phyloP scores from a whole-genome alignment of 2,113 vertebrate genomes.

The Sceloporus tristichus region DNA sequence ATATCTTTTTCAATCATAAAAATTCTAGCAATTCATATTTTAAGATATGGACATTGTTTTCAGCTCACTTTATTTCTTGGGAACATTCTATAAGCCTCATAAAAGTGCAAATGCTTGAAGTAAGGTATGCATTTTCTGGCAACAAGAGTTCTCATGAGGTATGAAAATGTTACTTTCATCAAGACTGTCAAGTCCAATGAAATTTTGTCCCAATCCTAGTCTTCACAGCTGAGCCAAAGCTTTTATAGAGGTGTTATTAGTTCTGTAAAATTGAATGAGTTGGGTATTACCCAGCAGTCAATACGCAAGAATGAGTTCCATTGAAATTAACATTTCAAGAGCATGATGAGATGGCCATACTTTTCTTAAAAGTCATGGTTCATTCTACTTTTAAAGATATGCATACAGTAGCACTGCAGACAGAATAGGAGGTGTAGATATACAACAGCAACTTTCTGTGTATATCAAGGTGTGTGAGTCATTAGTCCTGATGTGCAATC shows the following conservation, averaged over 20 bases:
- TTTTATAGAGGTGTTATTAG: not conserved
- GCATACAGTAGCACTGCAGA: not conserved
- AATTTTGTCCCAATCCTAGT: not conserved
- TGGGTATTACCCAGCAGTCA: not conserved
- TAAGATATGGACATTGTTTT: too few relatives aligned
- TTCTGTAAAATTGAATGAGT: not conserved
- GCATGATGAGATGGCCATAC: not conserved
- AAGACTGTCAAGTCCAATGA: too few relatives aligned
- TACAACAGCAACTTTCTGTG: not conserved
- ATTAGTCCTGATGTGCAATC: not conserved
- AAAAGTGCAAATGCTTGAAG: too few relatives aligned
- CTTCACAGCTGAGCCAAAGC: constrained; percentile 5
- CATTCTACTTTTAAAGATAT: not conserved
- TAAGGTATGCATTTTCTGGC: too few relatives aligned
- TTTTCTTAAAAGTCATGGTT: not conserved
- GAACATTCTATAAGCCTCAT: too few relatives aligned
- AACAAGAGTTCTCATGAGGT: too few relatives aligned
- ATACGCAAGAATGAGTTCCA: too few relatives aligned
- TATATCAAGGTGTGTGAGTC: not conserved
- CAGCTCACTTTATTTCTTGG: too few relatives aligned
- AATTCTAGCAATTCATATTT: too few relatives aligned
- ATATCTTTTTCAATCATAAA: too few relatives aligned
- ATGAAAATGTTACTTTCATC: too few relatives aligned
- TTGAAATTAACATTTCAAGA: not conserved
- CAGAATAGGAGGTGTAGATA: not conserved